These are phyloP conservation scores for Carassius auratus DNA, from an alignment of 2,113 vertebrate genomes.

Conservation along the genomic window DNA sequence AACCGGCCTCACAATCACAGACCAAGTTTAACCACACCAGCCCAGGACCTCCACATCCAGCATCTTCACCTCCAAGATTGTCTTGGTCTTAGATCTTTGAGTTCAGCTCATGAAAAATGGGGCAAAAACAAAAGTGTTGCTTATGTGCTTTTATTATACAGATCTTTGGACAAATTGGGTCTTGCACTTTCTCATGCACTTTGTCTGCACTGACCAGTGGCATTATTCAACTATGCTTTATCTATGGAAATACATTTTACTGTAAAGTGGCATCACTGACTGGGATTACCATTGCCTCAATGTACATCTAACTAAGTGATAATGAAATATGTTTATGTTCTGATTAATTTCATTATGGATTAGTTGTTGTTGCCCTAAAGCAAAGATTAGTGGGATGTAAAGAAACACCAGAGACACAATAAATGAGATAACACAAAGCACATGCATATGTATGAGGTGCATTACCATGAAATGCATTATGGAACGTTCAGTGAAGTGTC, in stretches of 20 bases:
- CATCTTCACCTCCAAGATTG: no score
- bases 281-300: not conserved
- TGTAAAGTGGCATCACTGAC: not conserved
- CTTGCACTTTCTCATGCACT: not conserved
- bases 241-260: not conserved
- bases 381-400: not conserved
- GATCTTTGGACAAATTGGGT: not conserved
- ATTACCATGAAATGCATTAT: not conserved
- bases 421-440: not conserved
- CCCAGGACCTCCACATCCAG: no score
- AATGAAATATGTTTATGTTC: not conserved
- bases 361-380: not conserved
- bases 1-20: no score
- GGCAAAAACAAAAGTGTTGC: not conserved
- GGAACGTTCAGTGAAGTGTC: constrained; percentile 1
- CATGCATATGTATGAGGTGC: constrained; percentile 27
- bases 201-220: not conserved
- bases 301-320: not conserved
- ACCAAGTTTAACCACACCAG: no score
- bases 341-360: not conserved
- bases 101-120: no score
- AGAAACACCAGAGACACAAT: not conserved
- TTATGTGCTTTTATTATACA: not conserved
- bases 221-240: not conserved
- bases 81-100: no score